Base-by-base conservation (phyloP, 2,113 vertebrate species). In the Phylloscopus trochiloides region DNA sequence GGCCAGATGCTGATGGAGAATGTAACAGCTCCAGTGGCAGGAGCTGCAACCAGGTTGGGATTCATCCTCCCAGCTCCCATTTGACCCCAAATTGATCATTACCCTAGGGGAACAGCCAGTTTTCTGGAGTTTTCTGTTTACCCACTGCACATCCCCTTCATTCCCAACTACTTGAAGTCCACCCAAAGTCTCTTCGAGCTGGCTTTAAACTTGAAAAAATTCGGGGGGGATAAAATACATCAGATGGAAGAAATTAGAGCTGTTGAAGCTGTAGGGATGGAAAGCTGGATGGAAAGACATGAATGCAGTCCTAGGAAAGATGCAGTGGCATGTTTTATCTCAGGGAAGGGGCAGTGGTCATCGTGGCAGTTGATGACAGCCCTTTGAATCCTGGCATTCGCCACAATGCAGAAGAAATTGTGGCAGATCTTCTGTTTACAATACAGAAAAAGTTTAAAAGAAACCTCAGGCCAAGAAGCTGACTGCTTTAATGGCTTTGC, bases 341-440 rank as follows among this genome's bases (percentile, higher is more conserved):
- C 93, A 87, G 75, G 63, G 72, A 76, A 54, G 58, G 86, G 71
- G n/a, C 86, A 93, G 68, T 26, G 55, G 47, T 42, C 86, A 32
- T 52, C 14, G 14, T 52, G 88, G 63, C 76, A 95, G 94, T 61
- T 1, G 70, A 72, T 66, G 72, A 59, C 76, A 95, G 79, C 50
- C 73, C 80, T 89, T 75, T 75, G 73, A 70, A 65, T 78, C 79
- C 80, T 96, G 89, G 84, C 57, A 62, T 88, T 92, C 81, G 71
- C 82, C 83, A 92, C 61, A 63, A 19, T 14, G 21, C 86, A 78
- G 72, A 77, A 67, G 47, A 57, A n/a, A 15, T n/a, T 15, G 32
- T n/a, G 32, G 55, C 55, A 57, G 15, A 57, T n/a, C 14, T 22
- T 57, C 55, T 57, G 32, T 83, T 93, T 77, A n/a, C 59, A 92